phyloP scores from a whole-genome alignment of 64 coral and sea anemone genomes.

The Acropora tenuis region DNA sequence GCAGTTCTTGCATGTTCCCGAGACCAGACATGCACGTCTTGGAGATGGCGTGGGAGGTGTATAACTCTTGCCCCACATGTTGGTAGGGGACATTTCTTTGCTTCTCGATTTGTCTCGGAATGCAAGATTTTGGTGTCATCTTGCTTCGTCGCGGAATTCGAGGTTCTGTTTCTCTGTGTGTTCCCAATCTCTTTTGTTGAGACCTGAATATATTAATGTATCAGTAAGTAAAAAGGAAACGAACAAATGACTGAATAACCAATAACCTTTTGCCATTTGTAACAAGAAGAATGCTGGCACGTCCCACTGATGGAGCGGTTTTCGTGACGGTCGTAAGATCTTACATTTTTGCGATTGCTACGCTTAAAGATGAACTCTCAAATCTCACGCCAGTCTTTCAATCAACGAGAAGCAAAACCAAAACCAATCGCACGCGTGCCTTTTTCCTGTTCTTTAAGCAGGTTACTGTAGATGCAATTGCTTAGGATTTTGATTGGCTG shows the following conservation, averaged over 20 bases:
- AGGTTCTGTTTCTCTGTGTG: background rate
- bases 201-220: background rate
- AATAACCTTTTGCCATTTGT: background rate
- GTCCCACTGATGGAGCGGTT: background rate
- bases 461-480: background rate
- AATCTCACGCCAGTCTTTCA: background rate
- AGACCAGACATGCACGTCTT: conserved; percentile 42
- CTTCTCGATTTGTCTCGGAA: conserved; percentile 10
- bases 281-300: background rate
- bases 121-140: background rate
- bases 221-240: background rate
- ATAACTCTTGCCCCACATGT: conserved; percentile 25
- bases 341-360: background rate
- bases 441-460: background rate
- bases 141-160: background rate
- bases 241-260: background rate
- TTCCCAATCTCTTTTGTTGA: background rate
- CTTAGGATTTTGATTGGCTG: background rate
- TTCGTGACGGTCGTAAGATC: background rate
- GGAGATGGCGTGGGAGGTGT: conserved; percentile 42
- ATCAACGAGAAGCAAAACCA: background rate
- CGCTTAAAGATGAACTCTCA: background rate
- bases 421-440: background rate
- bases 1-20: conserved; percentile 29
- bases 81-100: conserved; percentile 40